Base-by-base conservation (phyloP, 2,797 vertebrate genomes). In the Parotocinclus haroldoi region DNA sequence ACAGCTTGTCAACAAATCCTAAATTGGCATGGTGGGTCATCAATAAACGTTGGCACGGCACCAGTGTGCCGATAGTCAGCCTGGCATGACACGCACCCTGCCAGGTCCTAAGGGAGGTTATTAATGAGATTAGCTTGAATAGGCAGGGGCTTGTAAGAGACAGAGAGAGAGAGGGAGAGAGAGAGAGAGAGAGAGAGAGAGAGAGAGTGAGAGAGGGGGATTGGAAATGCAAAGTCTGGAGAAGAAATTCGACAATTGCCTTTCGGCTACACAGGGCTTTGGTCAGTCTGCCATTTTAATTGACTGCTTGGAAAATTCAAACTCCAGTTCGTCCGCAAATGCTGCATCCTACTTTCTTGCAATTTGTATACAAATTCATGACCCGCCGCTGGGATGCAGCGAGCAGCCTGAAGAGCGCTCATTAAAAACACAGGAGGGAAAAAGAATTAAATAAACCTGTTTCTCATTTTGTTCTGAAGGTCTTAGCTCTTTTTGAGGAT, bases 121-220 rank as follows among this genome's bases (percentile, higher is more conserved):
- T 76, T 73, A 78, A 76, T 77, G 75, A 78, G 76, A 71, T 74
- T 69, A 73, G 71, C 67, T 53, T 71, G 69, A 77, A 61, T 72
- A 67, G 52, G 68, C 63, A 75, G 63, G 62, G 58, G 56, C 52
- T 39, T 58, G 40, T 14, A n/a, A 14, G 27, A 27, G 27, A 27
- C 27, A 27, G 27, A 2, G 27, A 27, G 27, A 27, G 27, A 27
- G 27, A 27, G 27, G 2, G 27, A 2, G 27, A n/a, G 10, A 7
- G 53, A 19, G 58, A 27, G 63, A 42, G 51, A 44, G 45, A 50
- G 36, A 62, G 39, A 19, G 17, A 58, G 39, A 45, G 42, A 39
- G 37, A 13, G 5, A 18, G 39, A 46, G 27, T 46, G 19, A 53
- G 12, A 37, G 11, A 7, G 27, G 1, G 10, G 9, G 17, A 37